Evolutionary conservation across 2,113 vertebrate species (phyloP), one percentile per base, ranked within the genome.

Genomic region (Dicaeum eximium): DNA sequence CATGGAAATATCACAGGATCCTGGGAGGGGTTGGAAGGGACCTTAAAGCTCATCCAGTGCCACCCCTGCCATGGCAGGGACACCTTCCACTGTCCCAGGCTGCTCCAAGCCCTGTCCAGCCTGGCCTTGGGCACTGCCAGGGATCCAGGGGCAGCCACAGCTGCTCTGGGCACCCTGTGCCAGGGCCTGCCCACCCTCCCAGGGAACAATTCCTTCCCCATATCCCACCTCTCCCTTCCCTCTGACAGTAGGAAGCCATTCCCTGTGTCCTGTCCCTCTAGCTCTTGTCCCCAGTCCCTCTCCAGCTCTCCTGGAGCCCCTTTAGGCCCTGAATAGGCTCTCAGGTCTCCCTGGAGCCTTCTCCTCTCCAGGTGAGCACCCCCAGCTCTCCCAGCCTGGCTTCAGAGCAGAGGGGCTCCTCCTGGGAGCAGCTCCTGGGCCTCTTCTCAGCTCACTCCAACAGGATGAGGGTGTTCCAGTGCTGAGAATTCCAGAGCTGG

Each of bases 1-100:
- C 15, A 0, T 5, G n/a, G 45, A 38, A 44, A 3, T 48, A 20
- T 4, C 37, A 20, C 61, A 57, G 35, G 13, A 30, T 42, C 50
- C 37, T 51, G 38, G 57, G 30, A 12, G 48, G 25, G 16, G 7
- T 3, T 7, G 31, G 21, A 16, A n/a, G 4, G 31, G 13, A 35
- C 35, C 35, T 27, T 0, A 35, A 8, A 64, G 1, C 10, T 9
- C 47, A 31, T 2, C 33, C 60, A 62, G 27, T 10, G 1, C 44
- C 61, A 35, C 7, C 50, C 62, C 38, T 18, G 27, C 45, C 47
- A 44, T 19, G 21, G 38, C 73, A 86, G 54, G 64, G 84, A 61
- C 73, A 61, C 64, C 64, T 87, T 0, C 64, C 64, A n/a, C 73
- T 28, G 13, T 38, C 64, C 73, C 73, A 69, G 62, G 38, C 2